Base-by-base conservation (phyloP, 1,140 invertebrate species). In the Aphelinus atriplicis region DNA sequence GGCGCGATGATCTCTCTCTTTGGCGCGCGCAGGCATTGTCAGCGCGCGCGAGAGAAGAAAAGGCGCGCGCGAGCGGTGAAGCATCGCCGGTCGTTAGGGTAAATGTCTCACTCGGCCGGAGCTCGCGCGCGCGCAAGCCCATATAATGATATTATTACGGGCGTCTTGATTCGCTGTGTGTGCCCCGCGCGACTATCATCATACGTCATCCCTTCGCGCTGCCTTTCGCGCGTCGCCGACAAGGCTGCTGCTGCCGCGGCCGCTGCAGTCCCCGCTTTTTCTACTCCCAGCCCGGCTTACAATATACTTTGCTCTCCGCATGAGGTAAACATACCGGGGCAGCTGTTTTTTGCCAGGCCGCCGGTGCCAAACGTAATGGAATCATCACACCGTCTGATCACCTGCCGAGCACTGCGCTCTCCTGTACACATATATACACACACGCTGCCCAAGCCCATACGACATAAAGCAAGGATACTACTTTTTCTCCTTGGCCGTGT, bases 71-170 rank as follows among this genome's bases (percentile, higher is more conserved):
- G 9, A 53, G 77, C 77, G 79, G 80, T 78, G 78, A 80, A 78
- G 67, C 67, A 73, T 73, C 77, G 78, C 76, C 78, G 71, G 78
- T 80, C 79, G 79, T 82, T 81, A 80, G 67, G 70, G 77, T 77
- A 79, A 82, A 82, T 80, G 82, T 83, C 81, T 82, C 78, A 82
- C 78, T 83, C 78, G 78, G 46, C 66, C 77, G 71, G 71, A 75
- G 79, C 79, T 79, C 76, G 78, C 77, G 78, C 66, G 78, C 66
- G 61, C 26, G 62, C 68, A 71, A 77, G 9, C 51, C 78, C 77
- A 76, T 78, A 81, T 83, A 81, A 83, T 83, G 82, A 83, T 82
- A 83, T 83, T 82, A 83, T 81, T 81, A 83, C 75, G 77, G 53
- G 3, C 79, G 76, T 74, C 79, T 80, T 79, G 80, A 81, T 82